These are phyloP conservation scores for Psittacara wagleri DNA, from an alignment of 2,113 vertebrate genomes.

Conservation along the genomic window DNA sequence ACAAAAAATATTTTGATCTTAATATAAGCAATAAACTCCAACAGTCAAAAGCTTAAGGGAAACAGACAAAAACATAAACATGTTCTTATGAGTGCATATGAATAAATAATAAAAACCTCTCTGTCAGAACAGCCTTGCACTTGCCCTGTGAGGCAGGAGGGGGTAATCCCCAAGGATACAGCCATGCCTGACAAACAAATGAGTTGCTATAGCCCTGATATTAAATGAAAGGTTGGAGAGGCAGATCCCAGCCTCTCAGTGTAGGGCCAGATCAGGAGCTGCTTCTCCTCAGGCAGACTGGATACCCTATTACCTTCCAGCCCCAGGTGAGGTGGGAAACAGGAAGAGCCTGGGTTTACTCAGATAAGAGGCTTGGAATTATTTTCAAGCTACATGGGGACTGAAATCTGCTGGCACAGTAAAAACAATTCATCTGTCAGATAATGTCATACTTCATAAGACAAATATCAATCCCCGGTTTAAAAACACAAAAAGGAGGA, in stretches of 20 bases:
- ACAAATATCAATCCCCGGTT: background rate
- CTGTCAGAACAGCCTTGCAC: background rate
- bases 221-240: background rate
- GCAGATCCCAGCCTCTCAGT: background rate
- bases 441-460: background rate
- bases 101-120: slow-evolving; percentile 8
- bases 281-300: background rate
- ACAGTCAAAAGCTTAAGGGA: background rate
- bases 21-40: background rate
- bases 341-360: background rate
- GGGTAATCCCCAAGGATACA: background rate
- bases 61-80: background rate
- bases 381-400: background rate
- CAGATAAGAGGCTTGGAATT: background rate
- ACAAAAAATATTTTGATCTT: background rate
- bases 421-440: background rate
- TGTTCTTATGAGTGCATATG: background rate
- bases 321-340: background rate
- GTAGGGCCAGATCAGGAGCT: background rate
- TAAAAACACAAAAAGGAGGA: background rate
- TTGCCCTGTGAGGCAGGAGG: background rate
- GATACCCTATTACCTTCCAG: background rate
- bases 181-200: background rate
- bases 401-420: background rate
- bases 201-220: background rate